Percentiles rank a stretch among this genome's conserved stretches.
These are phyloP conservation scores for Dolichomitus sp. DNA, from an alignment of 2,888 invertebrate species.

Conservation along the genomic window DNA sequence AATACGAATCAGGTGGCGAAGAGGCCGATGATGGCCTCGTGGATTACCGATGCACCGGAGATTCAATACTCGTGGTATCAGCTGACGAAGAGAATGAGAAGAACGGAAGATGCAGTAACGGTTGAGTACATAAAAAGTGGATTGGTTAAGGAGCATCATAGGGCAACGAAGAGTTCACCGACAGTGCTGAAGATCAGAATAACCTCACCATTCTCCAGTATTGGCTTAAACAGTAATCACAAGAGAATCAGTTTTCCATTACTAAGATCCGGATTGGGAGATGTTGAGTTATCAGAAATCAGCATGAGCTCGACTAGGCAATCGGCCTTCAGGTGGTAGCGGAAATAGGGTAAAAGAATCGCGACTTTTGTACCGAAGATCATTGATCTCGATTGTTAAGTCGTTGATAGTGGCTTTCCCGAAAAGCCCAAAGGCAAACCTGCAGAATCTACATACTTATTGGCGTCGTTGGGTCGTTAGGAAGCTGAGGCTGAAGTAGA, in stretches of 20 bases:
- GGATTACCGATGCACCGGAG: conserved; percentile 35
- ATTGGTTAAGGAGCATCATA: conserved; percentile 5
- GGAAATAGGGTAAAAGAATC: background rate
- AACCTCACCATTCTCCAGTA: conserved; percentile 1
- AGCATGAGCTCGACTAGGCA: conserved; percentile 3
- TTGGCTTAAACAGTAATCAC: background rate
- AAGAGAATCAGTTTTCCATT: background rate
- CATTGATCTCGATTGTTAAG: conserved; percentile 8
- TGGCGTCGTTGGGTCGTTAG: conserved; percentile 8
- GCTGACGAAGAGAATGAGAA: conserved; percentile 52
- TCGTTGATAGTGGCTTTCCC: background rate
- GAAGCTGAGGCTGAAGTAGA: background rate
- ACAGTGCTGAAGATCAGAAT: background rate
- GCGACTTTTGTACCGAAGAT: background rate
- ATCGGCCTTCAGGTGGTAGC: conserved; percentile 22
- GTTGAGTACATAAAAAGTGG: background rate
- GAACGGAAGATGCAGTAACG: conserved; percentile 4
- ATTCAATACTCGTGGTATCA: conserved; percentile 36
- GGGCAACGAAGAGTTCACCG: conserved; percentile 10
- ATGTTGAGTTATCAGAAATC: background rate
- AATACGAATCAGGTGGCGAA: conserved; percentile 38
- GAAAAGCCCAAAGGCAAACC: background rate
- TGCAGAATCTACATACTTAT: background rate
- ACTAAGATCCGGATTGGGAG: background rate
- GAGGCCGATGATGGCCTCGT: conserved; percentile 53